Conservation (phyloP, 2,113 vertebrate genomes). For the Nicator chloris region DNA sequence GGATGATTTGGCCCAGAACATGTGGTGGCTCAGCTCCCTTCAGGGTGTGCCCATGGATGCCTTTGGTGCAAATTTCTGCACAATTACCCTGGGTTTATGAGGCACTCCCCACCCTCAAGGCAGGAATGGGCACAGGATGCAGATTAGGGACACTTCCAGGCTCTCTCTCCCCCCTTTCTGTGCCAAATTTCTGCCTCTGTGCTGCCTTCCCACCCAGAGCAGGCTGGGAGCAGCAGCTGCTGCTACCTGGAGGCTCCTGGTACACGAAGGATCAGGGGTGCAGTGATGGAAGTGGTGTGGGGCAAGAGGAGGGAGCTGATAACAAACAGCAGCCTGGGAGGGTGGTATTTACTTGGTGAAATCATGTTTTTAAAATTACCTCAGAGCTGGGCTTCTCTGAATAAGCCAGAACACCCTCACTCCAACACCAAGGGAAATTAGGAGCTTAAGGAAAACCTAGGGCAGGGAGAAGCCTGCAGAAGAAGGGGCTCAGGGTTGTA, state of each 20-base stretch:
- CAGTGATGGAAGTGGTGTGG: neutral
- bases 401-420: neutral
- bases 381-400: neutral
- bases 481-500: neutral
- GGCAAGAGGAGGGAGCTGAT: neutral
- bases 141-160: neutral
- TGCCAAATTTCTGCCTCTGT: neutral
- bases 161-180: neutral
- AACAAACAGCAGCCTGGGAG: neutral
- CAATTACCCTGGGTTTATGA: neutral
- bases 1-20: neutral
- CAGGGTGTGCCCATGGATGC: neutral
- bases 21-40: neutral
- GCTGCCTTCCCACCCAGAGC: neutral
- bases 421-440: neutral
- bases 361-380: neutral
- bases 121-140: neutral
- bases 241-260: neutral
- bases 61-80: neutral
- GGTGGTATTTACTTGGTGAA: neutral
- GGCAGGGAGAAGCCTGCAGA: neutral
- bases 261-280: fast-evolving
- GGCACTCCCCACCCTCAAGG: neutral
- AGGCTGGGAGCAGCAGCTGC: neutral
- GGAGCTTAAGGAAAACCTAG: neutral